A percentile compares a stretch with the other conserved stretches of the same genome.
Evolutionary conservation across 2,888 invertebrate genomes (phyloP).

Genomic region (Euplexia lucipara): DNA sequence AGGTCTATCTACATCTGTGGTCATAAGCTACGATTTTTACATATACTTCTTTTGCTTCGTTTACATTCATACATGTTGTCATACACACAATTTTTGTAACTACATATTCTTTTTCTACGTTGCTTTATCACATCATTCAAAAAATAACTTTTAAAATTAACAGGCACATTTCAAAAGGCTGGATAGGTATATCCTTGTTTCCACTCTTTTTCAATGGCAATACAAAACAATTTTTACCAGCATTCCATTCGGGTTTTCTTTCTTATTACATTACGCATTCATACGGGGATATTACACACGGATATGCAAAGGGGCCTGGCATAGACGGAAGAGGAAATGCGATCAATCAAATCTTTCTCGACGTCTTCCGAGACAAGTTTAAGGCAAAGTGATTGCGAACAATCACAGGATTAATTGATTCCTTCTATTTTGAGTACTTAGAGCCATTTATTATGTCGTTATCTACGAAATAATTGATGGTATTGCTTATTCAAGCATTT

Average conservation of each 20-base stretch:
- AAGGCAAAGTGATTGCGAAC: slow-evolving; percentile 46
- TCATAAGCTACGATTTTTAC: too few relatives aligned
- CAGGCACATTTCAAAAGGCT: neutral
- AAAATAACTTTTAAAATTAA: too few relatives aligned
- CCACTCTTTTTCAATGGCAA: slow-evolving; percentile 17
- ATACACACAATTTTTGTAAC: too few relatives aligned
- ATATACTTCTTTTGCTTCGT: too few relatives aligned
- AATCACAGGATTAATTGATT: slow-evolving; percentile 62
- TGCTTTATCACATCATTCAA: too few relatives aligned
- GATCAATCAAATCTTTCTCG: slow-evolving; percentile 58
- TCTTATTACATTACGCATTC: slow-evolving; percentile 48
- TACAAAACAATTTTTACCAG: slow-evolving; percentile 23
- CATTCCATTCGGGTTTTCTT: slow-evolving; percentile 21
- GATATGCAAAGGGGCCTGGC: slow-evolving; percentile 18
- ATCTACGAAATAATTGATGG: slow-evolving; percentile 49
- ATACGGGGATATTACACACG: slow-evolving; percentile 29
- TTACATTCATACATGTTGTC: too few relatives aligned
- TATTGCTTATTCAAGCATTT: slow-evolving; percentile 17
- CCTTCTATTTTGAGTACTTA: slow-evolving; percentile 43
- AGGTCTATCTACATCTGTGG: too few relatives aligned
- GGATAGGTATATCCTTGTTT: neutral
- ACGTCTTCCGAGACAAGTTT: slow-evolving; percentile 38
- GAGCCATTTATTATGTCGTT: slow-evolving; percentile 47
- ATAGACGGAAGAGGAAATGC: slow-evolving; percentile 27
- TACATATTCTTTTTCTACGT: too few relatives aligned